These are phyloP conservation scores for Euwallacea fornicatus DNA, from an alignment of 1,140 invertebrate genomes.

Conservation along the genomic window DNA sequence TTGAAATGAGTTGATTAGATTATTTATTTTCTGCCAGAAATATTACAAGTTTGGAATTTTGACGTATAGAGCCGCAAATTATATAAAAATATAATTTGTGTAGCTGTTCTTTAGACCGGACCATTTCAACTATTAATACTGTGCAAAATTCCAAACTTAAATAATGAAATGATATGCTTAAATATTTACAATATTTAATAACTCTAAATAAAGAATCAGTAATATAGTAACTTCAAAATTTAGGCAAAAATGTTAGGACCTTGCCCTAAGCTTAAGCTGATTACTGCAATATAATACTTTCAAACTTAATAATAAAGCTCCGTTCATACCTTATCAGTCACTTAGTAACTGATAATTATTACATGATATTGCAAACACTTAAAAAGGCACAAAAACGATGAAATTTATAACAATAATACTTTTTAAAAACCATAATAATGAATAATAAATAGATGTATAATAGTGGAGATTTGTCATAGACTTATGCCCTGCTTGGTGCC, in stretches of 20 bases:
- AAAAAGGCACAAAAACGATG: slow-evolving; percentile 1
- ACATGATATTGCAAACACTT: not conserved
- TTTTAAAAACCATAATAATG: not conserved
- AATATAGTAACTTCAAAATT: slow-evolving; percentile 10
- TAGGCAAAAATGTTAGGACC: slow-evolving; percentile 21
- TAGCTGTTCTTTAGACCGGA: too few species aligned
- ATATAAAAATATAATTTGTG: too few species aligned
- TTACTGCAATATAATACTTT: slow-evolving; percentile 19
- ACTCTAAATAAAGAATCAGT: slow-evolving; percentile 7
- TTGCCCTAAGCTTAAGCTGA: slow-evolving; percentile 5
- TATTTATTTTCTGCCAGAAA: too few species aligned
- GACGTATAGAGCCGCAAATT: too few species aligned
- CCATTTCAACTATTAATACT: too few species aligned
- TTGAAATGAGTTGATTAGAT: too few species aligned
- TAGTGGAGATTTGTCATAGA: not conserved
- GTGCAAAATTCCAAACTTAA: not conserved
- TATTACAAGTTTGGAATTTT: too few species aligned
- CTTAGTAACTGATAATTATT: not conserved
- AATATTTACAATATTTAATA: slow-evolving; percentile 22
- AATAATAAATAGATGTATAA: slow-evolving; percentile 27
- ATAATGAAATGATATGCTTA: slow-evolving; percentile 9
- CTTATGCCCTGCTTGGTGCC: too few species aligned
- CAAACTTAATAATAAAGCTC: slow-evolving; percentile 6
- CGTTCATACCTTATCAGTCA: too few species aligned
- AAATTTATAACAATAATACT: too few species aligned